These are phyloP conservation scores for Heteractis magnifica DNA, from an alignment of 92 coral and sea anemone species.

Conservation along the genomic window DNA sequence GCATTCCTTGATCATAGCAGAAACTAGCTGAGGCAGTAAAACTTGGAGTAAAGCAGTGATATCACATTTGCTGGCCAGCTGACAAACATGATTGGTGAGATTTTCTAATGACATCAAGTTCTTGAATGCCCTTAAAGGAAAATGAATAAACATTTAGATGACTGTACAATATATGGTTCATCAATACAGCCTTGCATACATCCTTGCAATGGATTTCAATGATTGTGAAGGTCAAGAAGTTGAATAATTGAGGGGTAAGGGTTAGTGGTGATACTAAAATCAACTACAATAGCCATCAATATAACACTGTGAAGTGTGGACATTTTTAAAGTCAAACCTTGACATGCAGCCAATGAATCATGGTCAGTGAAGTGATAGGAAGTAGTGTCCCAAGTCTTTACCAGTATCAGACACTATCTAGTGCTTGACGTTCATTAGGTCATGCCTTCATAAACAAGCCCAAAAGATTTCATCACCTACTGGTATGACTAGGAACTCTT, in stretches of 20 bases:
- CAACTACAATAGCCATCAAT: too few relatives aligned
- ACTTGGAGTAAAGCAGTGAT: slow-evolving; percentile 66
- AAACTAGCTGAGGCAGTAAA: slow-evolving; percentile 67
- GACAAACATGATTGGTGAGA: slow-evolving; percentile 45
- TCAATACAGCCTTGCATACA: too few relatives aligned
- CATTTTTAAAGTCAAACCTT: not conserved
- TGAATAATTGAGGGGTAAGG: not conserved
- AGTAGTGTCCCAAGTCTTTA: not conserved
- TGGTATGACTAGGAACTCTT: slow-evolving; percentile 1
- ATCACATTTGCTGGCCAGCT: slow-evolving; percentile 51
- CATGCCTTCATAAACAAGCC: slow-evolving; percentile 21
- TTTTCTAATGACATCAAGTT: slow-evolving; percentile 56
- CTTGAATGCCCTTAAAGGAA: slow-evolving; percentile 53
- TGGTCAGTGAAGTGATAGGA: not conserved
- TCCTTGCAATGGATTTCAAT: not conserved
- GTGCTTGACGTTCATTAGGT: slow-evolving; percentile 57
- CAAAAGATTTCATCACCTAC: slow-evolving; percentile 60
- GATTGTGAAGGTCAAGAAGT: not conserved
- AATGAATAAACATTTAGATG: not conserved
- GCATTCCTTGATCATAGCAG: slow-evolving; percentile 40
- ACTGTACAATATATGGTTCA: not conserved
- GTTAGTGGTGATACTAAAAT: not conserved
- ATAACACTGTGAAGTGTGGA: too few relatives aligned
- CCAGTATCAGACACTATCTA: slow-evolving; percentile 91
- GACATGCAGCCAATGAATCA: not conserved